Base-by-base conservation (phyloP, 2,888 invertebrate genomes). In the Trachelus iudaicus region DNA sequence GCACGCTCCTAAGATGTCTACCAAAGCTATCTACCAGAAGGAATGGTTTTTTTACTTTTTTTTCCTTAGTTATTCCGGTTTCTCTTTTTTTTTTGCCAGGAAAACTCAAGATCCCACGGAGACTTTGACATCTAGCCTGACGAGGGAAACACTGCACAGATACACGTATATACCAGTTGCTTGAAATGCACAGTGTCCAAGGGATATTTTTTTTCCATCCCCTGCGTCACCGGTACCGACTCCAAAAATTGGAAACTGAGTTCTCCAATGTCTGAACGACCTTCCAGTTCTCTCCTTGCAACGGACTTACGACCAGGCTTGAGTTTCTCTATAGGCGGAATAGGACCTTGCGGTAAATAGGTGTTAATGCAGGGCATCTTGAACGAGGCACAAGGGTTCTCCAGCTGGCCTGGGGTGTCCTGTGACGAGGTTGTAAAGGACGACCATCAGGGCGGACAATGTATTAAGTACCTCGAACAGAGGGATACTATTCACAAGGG, bases 401-500 rank as follows among this genome's bases (percentile, higher is more conserved):
- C 56, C 23, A 15, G 23, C 23, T 23, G 73, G 34, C 56, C 56
- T 79, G 76, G 77, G 75, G 85, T 83, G 82, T 79, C 77, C 81
- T 83, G 85, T 85, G 85, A 89, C 85, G 85, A 86, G 88, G 86
- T 87, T 87, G 87, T 89, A 88, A 88, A 89, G 90, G 88, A 88
- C 85, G 86, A 85, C 85, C 84, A 86, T 87, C 85, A 85, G 85
- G 82, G 86, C 84, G 87, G 89, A 89, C 88, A 89, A 89, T 90
- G 90, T 89, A 90, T 89, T 89, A 89, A 89, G 90, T 88, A 87
- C 87, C 81, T 77, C 79, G 83, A 81, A 80, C 86, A 85, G 84
- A 86, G 89, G 88, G 87, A 89, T 86, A 88, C 89, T 82, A 89
- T 91, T 90, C 89, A 90, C 88, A 77, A 83, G 87, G 90, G 91